Percentiles rank a stretch among this genome's conserved stretches.
Conservation (phyloP, 2,888 invertebrate genomes). For the Hirtodrosophila histrioides region DNA sequence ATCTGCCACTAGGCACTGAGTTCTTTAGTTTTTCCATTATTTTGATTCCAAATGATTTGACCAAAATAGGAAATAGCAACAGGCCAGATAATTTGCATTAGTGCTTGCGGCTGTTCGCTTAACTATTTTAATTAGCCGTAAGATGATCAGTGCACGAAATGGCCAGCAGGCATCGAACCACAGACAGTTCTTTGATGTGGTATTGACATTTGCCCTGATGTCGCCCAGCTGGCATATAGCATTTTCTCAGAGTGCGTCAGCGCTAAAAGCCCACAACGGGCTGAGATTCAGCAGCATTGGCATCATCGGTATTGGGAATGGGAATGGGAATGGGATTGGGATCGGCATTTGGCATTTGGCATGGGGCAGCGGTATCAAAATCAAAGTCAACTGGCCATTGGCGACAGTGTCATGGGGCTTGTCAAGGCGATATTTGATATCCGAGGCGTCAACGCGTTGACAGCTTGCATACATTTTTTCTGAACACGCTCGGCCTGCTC, state of each 20-base stretch:
- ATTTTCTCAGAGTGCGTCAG: constrained; percentile 48
- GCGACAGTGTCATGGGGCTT: constrained; percentile 69
- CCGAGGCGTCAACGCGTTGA: constrained; percentile 54
- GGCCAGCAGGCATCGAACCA: constrained; percentile 16
- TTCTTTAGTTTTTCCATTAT: too few species aligned
- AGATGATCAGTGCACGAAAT: constrained; percentile 52
- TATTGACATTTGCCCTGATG: constrained; percentile 41
- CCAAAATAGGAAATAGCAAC: too few species aligned
- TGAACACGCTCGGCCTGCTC: constrained; percentile 1
- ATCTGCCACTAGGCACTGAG: too few species aligned
- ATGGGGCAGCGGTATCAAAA: constrained; percentile 49
- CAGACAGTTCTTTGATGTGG: constrained; percentile 66
- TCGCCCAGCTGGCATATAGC: constrained; percentile 46
- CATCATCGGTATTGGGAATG: constrained; percentile 7
- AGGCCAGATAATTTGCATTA: constrained; percentile 20
- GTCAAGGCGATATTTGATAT: constrained; percentile 69
- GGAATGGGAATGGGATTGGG: constrained; percentile 21
- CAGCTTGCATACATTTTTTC: constrained; percentile 67
- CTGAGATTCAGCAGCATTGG: constrained; percentile 6
- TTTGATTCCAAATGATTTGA: too few species aligned
- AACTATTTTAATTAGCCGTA: constrained; percentile 74
- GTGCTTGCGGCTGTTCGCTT: constrained; percentile 2
- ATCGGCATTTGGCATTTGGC: constrained; percentile 10
- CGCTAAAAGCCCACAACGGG: constrained; percentile 44
- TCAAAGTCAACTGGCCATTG: constrained; percentile 59